Percentiles rank a stretch among this genome's conserved stretches.
These are phyloP conservation scores for Galleria mellonella DNA, from an alignment of 1,140 invertebrate species.

Conservation along the genomic window DNA sequence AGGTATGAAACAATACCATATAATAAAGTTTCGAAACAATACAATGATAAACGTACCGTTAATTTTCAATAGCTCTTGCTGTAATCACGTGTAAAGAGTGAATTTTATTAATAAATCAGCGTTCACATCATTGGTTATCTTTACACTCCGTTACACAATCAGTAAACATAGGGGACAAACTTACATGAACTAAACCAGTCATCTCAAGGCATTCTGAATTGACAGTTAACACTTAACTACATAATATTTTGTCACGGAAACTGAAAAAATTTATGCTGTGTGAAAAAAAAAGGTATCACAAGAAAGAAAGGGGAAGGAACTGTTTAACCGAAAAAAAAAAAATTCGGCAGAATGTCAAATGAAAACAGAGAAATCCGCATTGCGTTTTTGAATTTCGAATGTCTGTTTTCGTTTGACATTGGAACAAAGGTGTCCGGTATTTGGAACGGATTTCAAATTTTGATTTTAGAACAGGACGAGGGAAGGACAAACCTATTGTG, in stretches of 20 bases:
- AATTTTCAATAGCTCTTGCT: no score
- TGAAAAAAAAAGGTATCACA: slow-evolving; percentile 1
- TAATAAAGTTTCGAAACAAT: no score
- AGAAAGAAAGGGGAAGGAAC: slow-evolving; percentile 4
- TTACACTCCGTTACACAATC: slow-evolving; percentile 8
- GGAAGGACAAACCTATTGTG: not conserved
- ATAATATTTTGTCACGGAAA: slow-evolving; percentile 1
- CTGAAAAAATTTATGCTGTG: not conserved
- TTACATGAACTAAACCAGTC: slow-evolving; percentile 18
- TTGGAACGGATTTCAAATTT: not conserved
- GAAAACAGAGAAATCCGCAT: slow-evolving; percentile 4
- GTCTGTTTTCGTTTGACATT: slow-evolving; percentile 1
- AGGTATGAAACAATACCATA: not conserved
- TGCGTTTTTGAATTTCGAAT: slow-evolving; percentile 3
- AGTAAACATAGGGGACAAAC: slow-evolving; percentile 6
- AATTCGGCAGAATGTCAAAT: slow-evolving; percentile 1
- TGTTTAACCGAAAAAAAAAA: slow-evolving; percentile 6
- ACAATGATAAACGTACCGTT: no score
- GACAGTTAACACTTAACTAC: slow-evolving; percentile 11
- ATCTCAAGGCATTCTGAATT: slow-evolving; percentile 26
- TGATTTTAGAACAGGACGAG: not conserved
- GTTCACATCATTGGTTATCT: no score
- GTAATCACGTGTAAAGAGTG: no score
- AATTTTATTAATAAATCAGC: no score
- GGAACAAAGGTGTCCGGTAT: no score